Conservation (phyloP, 2,888 invertebrate genomes). For the Lamproptera curius region DNA sequence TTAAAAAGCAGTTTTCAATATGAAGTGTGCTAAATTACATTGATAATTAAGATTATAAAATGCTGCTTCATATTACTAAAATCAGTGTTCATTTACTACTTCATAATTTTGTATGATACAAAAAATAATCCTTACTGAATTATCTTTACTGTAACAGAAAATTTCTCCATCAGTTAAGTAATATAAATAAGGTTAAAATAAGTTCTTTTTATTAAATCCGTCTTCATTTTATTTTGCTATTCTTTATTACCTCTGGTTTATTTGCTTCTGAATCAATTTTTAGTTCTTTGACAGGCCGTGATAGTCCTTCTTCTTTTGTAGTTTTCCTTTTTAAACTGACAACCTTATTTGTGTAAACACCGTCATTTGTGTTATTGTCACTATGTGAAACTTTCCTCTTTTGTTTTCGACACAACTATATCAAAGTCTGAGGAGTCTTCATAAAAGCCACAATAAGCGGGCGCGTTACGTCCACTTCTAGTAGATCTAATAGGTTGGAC, state of each 20-base stretch:
- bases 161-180: not conserved
- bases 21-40: too few species aligned
- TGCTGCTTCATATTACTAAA: too few species aligned
- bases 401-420: slow-evolving; percentile 57
- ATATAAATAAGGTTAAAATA: slow-evolving; percentile 13
- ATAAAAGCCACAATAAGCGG: slow-evolving; percentile 64
- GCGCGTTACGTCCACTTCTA: slow-evolving; percentile 62
- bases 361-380: slow-evolving; percentile 45
- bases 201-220: slow-evolving; percentile 19
- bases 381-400: slow-evolving; percentile 57
- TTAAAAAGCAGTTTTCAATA: too few species aligned
- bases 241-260: slow-evolving; percentile 16
- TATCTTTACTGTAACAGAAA: not conserved
- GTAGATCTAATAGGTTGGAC: slow-evolving; percentile 59
- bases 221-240: slow-evolving; percentile 16
- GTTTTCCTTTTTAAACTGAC: slow-evolving; percentile 62
- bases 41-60: too few species aligned
- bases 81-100: too few species aligned
- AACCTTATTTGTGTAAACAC: slow-evolving; percentile 51
- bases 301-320: slow-evolving; percentile 52
- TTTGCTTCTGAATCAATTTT: slow-evolving; percentile 33
- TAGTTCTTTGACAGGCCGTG: slow-evolving; percentile 48
- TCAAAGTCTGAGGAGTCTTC: slow-evolving; percentile 68
- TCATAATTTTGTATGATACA: not conserved
- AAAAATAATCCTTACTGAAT: not conserved